Conservation (phyloP, 1,140 invertebrate genomes). For the Drosophila arizonae region DNA sequence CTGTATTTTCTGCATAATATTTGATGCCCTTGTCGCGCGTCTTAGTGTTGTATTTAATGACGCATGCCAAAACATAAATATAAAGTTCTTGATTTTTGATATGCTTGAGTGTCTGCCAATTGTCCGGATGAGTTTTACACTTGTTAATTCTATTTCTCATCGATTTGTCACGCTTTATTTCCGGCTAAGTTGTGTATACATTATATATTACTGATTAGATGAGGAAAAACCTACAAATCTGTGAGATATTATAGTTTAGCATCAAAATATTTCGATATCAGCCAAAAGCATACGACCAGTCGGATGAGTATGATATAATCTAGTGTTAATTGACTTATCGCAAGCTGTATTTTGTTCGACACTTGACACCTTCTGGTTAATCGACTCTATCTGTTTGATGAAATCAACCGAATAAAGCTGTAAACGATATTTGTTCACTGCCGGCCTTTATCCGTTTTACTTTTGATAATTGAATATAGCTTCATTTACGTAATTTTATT, state of each 20-base stretch:
- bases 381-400: no score
- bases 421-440: no score
- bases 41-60: constrained; percentile 37
- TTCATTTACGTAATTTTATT: no score
- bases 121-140: constrained; percentile 7
- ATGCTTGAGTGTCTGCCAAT: constrained; percentile 12
- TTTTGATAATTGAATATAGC: no score
- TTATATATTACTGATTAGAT: background rate
- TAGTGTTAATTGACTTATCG: background rate
- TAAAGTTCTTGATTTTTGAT: constrained; percentile 24
- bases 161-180: constrained; percentile 7
- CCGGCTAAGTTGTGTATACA: background rate
- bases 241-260: background rate
- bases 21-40: constrained; percentile 50
- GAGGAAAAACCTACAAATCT: background rate
- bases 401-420: no score
- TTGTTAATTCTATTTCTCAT: constrained; percentile 6
- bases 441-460: no score
- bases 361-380: background rate
- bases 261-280: background rate
- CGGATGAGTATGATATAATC: background rate
- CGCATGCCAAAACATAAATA: background rate
- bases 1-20: constrained; percentile 64
- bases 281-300: background rate
- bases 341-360: background rate